Conservation (phyloP, 2,888 invertebrate species). For the Heteropelma amictum region DNA sequence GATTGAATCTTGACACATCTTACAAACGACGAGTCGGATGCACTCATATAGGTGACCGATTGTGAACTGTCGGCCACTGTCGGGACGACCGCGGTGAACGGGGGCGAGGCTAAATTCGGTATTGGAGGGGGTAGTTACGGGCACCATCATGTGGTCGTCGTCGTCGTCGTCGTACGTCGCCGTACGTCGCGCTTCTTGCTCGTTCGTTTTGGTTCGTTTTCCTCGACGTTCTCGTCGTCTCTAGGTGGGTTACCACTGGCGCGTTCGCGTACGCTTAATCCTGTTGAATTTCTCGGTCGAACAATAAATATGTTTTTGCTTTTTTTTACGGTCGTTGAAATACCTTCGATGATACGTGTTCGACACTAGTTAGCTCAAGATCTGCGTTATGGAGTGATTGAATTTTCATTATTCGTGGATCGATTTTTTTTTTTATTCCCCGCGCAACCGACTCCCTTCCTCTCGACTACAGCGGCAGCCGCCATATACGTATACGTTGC, state of each 20-base stretch:
- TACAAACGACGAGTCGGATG: conserved; percentile 57
- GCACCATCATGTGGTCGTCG: conserved; percentile 57
- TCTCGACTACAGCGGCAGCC: too few species aligned
- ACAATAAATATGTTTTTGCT: too few species aligned
- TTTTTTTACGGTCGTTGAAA: too few species aligned
- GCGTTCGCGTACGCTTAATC: neutral
- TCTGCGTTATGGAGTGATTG: conserved; percentile 12
- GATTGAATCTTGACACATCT: conserved; percentile 65
- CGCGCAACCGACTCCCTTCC: neutral
- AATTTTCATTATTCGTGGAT: conserved; percentile 9
- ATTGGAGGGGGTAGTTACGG: conserved; percentile 55
- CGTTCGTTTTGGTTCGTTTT: neutral
- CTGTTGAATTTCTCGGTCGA: too few species aligned
- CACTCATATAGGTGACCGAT: conserved; percentile 65
- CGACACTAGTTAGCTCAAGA: neutral
- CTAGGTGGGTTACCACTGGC: neutral
- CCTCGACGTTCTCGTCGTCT: neutral
- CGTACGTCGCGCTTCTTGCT: neutral
- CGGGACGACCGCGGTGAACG: conserved; percentile 63
- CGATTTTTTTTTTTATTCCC: conserved; percentile 15
- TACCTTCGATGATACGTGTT: neutral
- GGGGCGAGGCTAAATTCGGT: conserved; percentile 64
- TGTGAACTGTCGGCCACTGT: conserved; percentile 62
- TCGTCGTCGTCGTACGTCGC: conserved; percentile 30
- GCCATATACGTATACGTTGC: too few species aligned